Evolutionary conservation across 2,113 vertebrate species (phyloP).

Genomic region (Oryzias curvinotus): DNA sequence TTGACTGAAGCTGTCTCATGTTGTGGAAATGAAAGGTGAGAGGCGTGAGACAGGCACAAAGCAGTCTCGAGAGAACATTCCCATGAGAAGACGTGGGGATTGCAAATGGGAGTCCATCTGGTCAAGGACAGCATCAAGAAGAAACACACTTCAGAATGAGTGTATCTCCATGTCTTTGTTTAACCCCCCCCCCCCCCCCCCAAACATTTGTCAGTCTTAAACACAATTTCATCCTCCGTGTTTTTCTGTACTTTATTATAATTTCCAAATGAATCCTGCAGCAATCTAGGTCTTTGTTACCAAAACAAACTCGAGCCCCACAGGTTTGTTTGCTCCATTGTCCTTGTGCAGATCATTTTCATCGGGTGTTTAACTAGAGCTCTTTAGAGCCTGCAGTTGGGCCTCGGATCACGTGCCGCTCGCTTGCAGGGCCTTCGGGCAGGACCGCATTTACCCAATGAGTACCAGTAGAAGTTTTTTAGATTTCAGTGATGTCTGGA

Average conservation of each 20-base stretch:
- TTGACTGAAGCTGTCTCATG: conserved; percentile 11
- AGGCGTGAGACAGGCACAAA: conserved; percentile 51
- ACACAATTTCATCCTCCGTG: not conserved
- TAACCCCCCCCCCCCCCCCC: rapidly evolving
- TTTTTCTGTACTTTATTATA: too few relatives aligned
- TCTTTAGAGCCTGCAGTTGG: not conserved
- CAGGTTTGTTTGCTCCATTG: too few relatives aligned
- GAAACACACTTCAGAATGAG: not conserved
- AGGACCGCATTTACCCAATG: conserved; percentile 18
- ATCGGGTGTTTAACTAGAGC: too few relatives aligned
- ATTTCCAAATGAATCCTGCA: too few relatives aligned
- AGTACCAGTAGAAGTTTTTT: conserved; percentile 17
- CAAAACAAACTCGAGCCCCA: too few relatives aligned
- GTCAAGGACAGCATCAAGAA: conserved; percentile 26
- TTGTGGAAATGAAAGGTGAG: conserved; percentile 40
- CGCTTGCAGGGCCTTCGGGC: conserved; percentile 9
- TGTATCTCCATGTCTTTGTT: too few relatives aligned
- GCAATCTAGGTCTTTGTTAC: too few relatives aligned
- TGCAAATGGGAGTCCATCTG: conserved; percentile 22
- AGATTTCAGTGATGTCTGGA: conserved; percentile 15
- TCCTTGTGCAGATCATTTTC: too few relatives aligned
- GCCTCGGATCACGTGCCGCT: conserved; percentile 24
- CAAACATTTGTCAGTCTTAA: not conserved
- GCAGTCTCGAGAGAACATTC: conserved; percentile 7
- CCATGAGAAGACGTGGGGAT: conserved; percentile 16